These are phyloP conservation scores for Villa cingulata DNA, from an alignment of 2,888 invertebrate genomes.

Conservation along the genomic window DNA sequence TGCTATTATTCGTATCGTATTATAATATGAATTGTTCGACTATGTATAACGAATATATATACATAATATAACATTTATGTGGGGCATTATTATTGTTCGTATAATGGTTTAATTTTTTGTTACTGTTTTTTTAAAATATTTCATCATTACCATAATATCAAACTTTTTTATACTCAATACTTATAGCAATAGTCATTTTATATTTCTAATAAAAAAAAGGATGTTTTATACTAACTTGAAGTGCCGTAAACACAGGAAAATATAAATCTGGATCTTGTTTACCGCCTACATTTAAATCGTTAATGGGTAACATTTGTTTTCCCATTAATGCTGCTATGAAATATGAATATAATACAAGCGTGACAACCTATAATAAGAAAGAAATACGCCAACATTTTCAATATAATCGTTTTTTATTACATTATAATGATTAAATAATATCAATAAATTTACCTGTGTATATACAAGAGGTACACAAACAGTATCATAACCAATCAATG, in stretches of 20 bases:
- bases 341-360: slow-evolving; percentile 79
- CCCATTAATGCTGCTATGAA: slow-evolving; percentile 82
- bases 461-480: slow-evolving; percentile 86
- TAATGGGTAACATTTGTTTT: slow-evolving; percentile 59
- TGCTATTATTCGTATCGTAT: too few relatives aligned
- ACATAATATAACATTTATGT: too few relatives aligned
- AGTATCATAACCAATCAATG: slow-evolving; percentile 79
- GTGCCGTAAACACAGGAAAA: slow-evolving; percentile 77
- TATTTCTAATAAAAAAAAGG: too few relatives aligned
- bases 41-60: too few relatives aligned
- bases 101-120: too few relatives aligned
- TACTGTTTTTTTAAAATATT: too few relatives aligned
- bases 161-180: too few relatives aligned
- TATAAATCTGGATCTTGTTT: slow-evolving; percentile 65
- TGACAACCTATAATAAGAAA: slow-evolving; percentile 61
- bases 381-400: too few relatives aligned
- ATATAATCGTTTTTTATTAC: neutral
- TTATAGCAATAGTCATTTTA: too few relatives aligned
- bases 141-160: too few relatives aligned
- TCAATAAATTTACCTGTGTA: slow-evolving; percentile 55
- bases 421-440: slow-evolving; percentile 3
- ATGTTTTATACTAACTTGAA: slow-evolving; percentile 58
- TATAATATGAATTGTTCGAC: too few relatives aligned
- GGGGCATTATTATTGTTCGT: too few relatives aligned
- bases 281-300: slow-evolving; percentile 37